These are phyloP conservation scores for Eulemur rubriventer DNA, from an alignment of 2,797 vertebrate species.

Conservation along the genomic window DNA sequence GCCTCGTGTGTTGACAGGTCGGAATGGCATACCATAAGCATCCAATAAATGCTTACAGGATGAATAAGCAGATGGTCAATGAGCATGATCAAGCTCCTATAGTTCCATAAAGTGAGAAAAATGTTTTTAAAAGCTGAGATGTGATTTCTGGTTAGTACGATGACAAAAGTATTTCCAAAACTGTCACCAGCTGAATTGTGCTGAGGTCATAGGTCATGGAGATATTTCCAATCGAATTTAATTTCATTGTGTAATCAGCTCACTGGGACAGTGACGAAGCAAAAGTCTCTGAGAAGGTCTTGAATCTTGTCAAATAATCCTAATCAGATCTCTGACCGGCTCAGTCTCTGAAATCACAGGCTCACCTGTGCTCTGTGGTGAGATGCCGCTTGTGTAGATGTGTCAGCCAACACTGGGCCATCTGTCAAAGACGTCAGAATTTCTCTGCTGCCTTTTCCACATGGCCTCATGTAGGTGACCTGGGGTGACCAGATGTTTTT, in stretches of 20 bases:
- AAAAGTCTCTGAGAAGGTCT: neutral
- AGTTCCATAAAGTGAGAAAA: neutral
- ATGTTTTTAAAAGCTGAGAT: neutral
- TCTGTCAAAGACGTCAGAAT: neutral
- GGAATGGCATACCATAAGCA: neutral
- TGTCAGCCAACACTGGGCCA: neutral
- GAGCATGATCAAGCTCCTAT: neutral
- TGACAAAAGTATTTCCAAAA: neutral
- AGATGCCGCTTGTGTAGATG: no score
- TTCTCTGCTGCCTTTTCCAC: neutral
- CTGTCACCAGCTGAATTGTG: neutral
- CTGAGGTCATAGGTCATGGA: neutral
- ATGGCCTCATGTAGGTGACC: rapidly evolving
- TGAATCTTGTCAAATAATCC: neutral
- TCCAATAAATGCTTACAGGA: neutral
- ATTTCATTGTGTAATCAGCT: neutral
- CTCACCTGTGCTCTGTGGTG: neutral
- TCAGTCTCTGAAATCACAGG: neutral
- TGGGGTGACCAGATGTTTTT: neutral
- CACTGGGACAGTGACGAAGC: neutral
- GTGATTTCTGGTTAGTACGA: neutral
- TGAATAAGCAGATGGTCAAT: neutral
- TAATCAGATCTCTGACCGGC: neutral
- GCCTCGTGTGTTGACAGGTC: neutral
- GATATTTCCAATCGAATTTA: neutral